A percentile compares a stretch with the other conserved stretches of the same genome.
Conservation (phyloP, 1,140 invertebrate genomes). For the Pseudachorutes palmiensis region DNA sequence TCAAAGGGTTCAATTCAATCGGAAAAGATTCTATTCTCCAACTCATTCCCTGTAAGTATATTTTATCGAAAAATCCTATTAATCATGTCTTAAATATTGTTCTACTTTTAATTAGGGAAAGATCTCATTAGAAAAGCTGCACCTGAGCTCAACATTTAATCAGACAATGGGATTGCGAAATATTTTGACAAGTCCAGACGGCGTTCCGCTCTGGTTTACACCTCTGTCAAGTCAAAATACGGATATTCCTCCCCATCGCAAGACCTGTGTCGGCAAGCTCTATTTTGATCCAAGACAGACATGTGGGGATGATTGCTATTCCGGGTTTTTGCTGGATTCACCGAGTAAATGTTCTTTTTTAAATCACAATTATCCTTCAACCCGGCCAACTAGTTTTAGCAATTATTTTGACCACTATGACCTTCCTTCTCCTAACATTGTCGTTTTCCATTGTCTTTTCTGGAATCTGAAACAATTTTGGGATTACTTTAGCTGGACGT, state of each 20-base stretch:
- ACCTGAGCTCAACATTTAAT: constrained; percentile 35
- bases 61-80: constrained; percentile 1
- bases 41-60: constrained; percentile 77
- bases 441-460: background rate
- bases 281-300: constrained; percentile 60
- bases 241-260: constrained; percentile 38
- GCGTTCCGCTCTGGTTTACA: constrained; percentile 32
- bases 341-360: constrained; percentile 47
- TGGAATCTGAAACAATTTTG: background rate
- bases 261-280: constrained; percentile 49
- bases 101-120: constrained; percentile 54
- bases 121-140: constrained; percentile 47
- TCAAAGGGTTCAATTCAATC: constrained; percentile 41
- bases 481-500: constrained; percentile 32
- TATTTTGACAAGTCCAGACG: constrained; percentile 18
- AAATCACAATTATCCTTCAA: constrained; percentile 11
- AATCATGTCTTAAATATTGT: background rate
- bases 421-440: background rate
- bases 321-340: constrained; percentile 53
- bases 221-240: constrained; percentile 20
- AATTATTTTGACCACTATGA: no score
- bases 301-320: constrained; percentile 67
- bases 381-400: background rate
- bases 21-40: constrained; percentile 60
- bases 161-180: constrained; percentile 26